These are phyloP conservation scores for Fratercula arctica DNA, from an alignment of 2,797 vertebrate species.

Conservation along the genomic window DNA sequence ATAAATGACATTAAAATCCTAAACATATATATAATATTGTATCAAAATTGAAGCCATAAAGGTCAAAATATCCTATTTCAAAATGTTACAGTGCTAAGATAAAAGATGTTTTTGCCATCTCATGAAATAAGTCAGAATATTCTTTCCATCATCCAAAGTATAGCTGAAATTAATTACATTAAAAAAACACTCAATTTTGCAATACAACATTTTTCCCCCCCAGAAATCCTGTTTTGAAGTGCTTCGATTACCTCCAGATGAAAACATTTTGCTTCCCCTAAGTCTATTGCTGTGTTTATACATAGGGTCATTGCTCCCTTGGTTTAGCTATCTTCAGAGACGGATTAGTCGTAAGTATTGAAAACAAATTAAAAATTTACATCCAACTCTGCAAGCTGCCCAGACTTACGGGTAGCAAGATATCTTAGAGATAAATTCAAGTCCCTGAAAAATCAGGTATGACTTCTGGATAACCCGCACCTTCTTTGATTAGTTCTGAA, in stretches of 20 bases:
- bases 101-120: not conserved
- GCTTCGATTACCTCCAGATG: not conserved
- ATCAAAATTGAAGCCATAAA: not conserved
- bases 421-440: not conserved
- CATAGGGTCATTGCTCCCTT: not conserved
- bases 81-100: not conserved
- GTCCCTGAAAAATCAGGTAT: not conserved
- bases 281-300: not conserved
- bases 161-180: not conserved
- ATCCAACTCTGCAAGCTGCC: not conserved
- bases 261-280: not conserved
- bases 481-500: not conserved
- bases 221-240: not conserved
- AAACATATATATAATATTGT: not conserved
- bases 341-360: not conserved
- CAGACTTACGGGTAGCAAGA: not conserved
- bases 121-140: not conserved
- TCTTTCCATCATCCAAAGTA: not conserved
- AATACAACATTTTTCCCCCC: not conserved
- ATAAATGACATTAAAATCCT: not conserved
- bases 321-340: not conserved
- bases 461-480: not conserved
- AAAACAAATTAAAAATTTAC: not conserved
- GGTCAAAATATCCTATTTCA: not conserved
- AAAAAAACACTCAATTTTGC: not conserved